Base-by-base conservation (phyloP, 2,888 invertebrate genomes). In the Diplolepis rosae region DNA sequence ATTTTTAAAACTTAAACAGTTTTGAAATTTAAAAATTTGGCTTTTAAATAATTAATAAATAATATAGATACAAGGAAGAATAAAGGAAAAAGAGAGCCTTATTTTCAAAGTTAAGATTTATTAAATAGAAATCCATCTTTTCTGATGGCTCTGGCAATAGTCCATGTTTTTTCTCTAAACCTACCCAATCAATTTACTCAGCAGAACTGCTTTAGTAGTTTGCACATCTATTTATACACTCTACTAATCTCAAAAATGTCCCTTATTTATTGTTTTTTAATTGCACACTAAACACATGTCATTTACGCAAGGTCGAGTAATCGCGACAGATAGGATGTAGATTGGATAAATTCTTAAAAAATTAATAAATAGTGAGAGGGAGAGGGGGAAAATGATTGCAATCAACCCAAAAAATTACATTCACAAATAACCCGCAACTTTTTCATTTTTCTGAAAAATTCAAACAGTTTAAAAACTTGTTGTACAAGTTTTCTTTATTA, bases 251-350 rank as follows among this genome's bases (percentile, higher is more conserved):
- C 72, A 70, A 65, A 30, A 35, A 66, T 30, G 66, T 68, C 72
- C 69, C 22, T 39, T 66, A 30, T 73, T 87, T 87, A 88, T 88
- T 87, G 88, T 87, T 88, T 88, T 87, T 80, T 85, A 86, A 87
- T 87, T 88, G 84, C 87, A 82, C 87, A 86, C 85, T 80, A 80
- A 83, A 82, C 82, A 83, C 81, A 79, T 80, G 79, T 77, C 77
- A 68, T 50, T 50, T 4, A 50, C n/a, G n/a, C n/a, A 50, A 9
- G 30, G 32, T 32, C 30, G 50, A 28, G n/a, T 30, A 27, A 52
- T 30, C 15, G 28, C 52, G 28, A n/a, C 52, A 28, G 7, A 51
- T n/a, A 27, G 51, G 24, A 51, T 27, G 5, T n/a, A 22, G 27
- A 27, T 27, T 15, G 9, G n/a, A 52, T 28, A 28, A 52, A 27